Evolutionary conservation across 2,113 vertebrate species (phyloP).

Genomic region (Clarias magur): DNA sequence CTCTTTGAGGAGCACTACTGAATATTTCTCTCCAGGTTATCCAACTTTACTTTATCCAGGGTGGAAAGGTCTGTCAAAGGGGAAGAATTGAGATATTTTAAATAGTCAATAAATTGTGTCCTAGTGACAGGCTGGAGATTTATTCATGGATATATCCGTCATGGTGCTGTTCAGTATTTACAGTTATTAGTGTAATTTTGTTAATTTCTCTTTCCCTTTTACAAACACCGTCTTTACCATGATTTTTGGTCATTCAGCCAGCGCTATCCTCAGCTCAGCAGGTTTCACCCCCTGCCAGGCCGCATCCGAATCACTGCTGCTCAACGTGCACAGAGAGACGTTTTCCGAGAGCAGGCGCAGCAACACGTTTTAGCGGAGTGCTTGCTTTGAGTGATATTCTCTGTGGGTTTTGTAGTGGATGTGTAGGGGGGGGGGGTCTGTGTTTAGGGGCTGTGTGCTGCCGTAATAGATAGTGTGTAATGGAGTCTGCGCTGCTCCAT

Average conservation of each 20-base stretch:
- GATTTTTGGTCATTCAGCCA: background rate
- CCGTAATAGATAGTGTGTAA: conserved; percentile 50
- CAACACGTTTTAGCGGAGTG: conserved; percentile 37
- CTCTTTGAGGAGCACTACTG: conserved; percentile 28
- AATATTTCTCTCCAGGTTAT: conserved; percentile 39
- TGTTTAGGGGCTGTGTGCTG: conserved; percentile 20
- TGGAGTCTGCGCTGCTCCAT: conserved; percentile 41
- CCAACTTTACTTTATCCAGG: background rate
- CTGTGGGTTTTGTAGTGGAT: background rate
- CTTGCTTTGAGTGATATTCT: conserved; percentile 38
- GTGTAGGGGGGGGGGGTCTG: conserved; percentile 18
- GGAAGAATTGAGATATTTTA: background rate
- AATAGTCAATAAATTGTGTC: background rate
- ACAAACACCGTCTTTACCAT: background rate
- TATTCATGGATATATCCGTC: background rate
- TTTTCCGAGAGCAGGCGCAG: conserved; percentile 39
- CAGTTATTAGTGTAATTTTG: background rate
- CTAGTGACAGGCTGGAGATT: background rate
- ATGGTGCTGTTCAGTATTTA: background rate
- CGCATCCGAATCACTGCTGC: background rate
- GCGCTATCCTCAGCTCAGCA: background rate
- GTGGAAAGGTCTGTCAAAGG: background rate
- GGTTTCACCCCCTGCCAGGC: background rate
- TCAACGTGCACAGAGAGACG: conserved; percentile 18
- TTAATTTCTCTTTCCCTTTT: background rate